Percentiles rank a stretch among this genome's conserved stretches.
Conservation (phyloP, 30 jellyfish, hydroid and myxozoan species). For the Aurelia coerulea region DNA sequence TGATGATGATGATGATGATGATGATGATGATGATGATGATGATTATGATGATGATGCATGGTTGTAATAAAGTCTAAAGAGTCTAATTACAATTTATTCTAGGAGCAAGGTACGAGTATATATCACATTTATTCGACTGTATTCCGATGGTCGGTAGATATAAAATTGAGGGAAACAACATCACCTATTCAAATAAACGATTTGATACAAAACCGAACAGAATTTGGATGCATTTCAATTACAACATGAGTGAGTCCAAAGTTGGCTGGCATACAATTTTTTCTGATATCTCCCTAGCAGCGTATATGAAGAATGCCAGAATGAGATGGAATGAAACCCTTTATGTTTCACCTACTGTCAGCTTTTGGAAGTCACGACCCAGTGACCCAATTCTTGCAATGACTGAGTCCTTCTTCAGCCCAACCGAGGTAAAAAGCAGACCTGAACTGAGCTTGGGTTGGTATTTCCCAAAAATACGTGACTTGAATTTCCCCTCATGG, state of each 20-base stretch:
- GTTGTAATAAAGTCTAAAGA: background rate
- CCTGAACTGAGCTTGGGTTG: slow-evolving; percentile 58
- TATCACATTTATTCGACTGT: slow-evolving; percentile 65
- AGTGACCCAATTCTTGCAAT: slow-evolving; percentile 45
- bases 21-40: too few relatives aligned
- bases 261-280: slow-evolving; percentile 58
- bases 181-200: slow-evolving; percentile 35
- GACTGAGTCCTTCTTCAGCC: slow-evolving; percentile 66
- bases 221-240: slow-evolving; percentile 48
- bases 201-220: slow-evolving; percentile 22
- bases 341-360: slow-evolving; percentile 32
- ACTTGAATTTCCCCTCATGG: slow-evolving; percentile 32
- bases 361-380: slow-evolving; percentile 55
- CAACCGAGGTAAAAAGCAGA: slow-evolving; percentile 40
- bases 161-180: slow-evolving; percentile 16
- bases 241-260: slow-evolving; percentile 34
- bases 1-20: too few relatives aligned
- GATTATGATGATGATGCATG: too few relatives aligned
- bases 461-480: slow-evolving; percentile 3
- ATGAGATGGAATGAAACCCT: slow-evolving; percentile 39
- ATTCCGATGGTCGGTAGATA: slow-evolving; percentile 71
- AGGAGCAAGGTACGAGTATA: slow-evolving; percentile 37
- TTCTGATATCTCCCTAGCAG: slow-evolving; percentile 38
- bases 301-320: slow-evolving; percentile 6
- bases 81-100: background rate